Percentiles rank a stretch among this genome's conserved stretches.
These are phyloP conservation scores for Trachelus iudaicus DNA, from an alignment of 2,888 invertebrate species.

Conservation along the genomic window DNA sequence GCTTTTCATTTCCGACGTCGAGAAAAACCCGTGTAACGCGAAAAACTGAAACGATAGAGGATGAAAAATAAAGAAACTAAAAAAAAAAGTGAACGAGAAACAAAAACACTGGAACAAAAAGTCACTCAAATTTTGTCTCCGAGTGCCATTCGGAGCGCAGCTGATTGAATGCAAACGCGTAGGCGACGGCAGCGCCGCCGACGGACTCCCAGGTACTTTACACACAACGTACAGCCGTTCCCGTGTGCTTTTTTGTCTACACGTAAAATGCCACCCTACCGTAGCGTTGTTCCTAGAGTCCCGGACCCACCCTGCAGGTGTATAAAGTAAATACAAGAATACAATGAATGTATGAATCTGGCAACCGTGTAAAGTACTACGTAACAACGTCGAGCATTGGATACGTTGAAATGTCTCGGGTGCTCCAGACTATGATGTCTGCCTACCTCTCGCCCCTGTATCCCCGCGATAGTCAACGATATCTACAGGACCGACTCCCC, in stretches of 20 bases:
- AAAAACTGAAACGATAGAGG: background rate
- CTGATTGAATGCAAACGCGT: conserved; percentile 3
- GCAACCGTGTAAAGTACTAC: background rate
- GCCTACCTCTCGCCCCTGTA: background rate
- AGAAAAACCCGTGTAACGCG: background rate
- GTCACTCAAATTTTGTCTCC: conserved; percentile 49
- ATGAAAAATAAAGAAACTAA: background rate
- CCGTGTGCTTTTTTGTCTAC: background rate
- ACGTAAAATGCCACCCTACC: background rate
- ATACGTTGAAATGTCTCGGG: background rate
- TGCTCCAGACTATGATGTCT: background rate
- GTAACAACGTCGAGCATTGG: background rate
- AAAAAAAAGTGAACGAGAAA: background rate
- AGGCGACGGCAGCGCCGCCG: background rate
- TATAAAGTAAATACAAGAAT: background rate
- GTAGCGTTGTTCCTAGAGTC: background rate
- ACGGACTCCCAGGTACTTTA: background rate
- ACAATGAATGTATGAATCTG: background rate
- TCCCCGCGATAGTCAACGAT: background rate
- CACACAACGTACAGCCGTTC: background rate
- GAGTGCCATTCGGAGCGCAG: conserved; percentile 25
- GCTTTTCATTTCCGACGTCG: background rate
- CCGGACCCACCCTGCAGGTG: background rate
- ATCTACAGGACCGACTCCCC: background rate
- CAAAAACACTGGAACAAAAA: conserved; percentile 37